Evolutionary conservation across 1,140 invertebrate genomes (phyloP).

Genomic region (Cyphomyrmex costatus): DNA sequence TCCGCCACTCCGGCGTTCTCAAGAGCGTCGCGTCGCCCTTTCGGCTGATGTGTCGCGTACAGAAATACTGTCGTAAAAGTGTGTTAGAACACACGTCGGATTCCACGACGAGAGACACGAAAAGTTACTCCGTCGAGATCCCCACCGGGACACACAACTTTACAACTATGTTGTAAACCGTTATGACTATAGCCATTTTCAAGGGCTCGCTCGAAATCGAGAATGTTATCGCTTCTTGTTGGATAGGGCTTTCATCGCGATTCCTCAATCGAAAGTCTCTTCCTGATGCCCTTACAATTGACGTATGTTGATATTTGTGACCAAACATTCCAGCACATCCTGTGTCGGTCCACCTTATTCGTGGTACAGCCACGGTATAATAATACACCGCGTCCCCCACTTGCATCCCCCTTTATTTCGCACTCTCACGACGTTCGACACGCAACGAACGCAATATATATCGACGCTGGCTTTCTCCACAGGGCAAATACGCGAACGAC

Average conservation of each 20-base stretch:
- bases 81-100: slow-evolving; percentile 7
- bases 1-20: slow-evolving; percentile 30
- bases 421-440: slow-evolving; percentile 35
- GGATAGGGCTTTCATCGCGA: neutral
- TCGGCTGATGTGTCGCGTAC: slow-evolving; percentile 1
- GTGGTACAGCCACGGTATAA: slow-evolving; percentile 10
- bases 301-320: neutral
- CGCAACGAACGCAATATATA: slow-evolving; percentile 30
- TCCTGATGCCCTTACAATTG: neutral
- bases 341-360: neutral
- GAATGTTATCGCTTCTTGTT: slow-evolving; percentile 1
- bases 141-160: slow-evolving; percentile 18
- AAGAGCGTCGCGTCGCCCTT: slow-evolving; percentile 15
- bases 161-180: slow-evolving; percentile 40
- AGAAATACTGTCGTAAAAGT: slow-evolving; percentile 43
- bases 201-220: slow-evolving; percentile 5
- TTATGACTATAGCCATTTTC: slow-evolving; percentile 41
- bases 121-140: slow-evolving; percentile 44
- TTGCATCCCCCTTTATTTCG: slow-evolving; percentile 32
- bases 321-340: neutral
- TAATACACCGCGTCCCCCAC: neutral
- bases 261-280: neutral
- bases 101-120: slow-evolving; percentile 36
- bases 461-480: slow-evolving; percentile 62
- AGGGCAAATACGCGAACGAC: slow-evolving; percentile 52